phyloP scores from a whole-genome alignment of 1,140 invertebrate genomes.

The Lucilia cuprina region DNA sequence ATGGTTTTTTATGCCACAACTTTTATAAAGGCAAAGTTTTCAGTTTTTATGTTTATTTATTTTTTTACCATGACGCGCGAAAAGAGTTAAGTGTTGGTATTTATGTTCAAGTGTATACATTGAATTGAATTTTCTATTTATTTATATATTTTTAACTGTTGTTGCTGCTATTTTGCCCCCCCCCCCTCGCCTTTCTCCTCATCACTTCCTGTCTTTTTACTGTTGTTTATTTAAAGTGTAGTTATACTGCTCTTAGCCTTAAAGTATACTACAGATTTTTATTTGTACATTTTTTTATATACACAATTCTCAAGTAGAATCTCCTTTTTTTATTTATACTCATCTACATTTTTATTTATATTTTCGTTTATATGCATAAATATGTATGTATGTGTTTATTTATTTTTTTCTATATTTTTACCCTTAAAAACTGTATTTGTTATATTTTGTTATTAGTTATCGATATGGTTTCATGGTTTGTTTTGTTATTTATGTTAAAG shows the following conservation, averaged over 20 bases:
- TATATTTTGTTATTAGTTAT: constrained; percentile 10
- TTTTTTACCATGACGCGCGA: background rate
- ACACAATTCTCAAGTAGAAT: background rate
- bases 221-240: background rate
- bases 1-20: background rate
- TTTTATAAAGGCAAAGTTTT: background rate
- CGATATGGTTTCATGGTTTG: constrained; percentile 11
- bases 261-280: constrained; percentile 14
- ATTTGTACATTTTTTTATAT: background rate
- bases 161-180: background rate
- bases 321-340: background rate
- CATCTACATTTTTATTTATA: background rate
- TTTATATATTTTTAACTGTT: background rate
- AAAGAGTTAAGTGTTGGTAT: background rate
- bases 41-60: background rate
- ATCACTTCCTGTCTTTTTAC: background rate
- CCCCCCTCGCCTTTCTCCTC: no score
- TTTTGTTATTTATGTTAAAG: background rate
- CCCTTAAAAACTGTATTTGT: background rate
- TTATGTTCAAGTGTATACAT: background rate
- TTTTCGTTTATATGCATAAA: background rate
- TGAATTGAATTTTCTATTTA: background rate
- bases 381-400: background rate
- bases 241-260: constrained; percentile 10
- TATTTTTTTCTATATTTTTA: background rate